These are phyloP conservation scores for Fissipunctia ypsillon DNA, from an alignment of 2,888 invertebrate genomes.

Conservation along the genomic window DNA sequence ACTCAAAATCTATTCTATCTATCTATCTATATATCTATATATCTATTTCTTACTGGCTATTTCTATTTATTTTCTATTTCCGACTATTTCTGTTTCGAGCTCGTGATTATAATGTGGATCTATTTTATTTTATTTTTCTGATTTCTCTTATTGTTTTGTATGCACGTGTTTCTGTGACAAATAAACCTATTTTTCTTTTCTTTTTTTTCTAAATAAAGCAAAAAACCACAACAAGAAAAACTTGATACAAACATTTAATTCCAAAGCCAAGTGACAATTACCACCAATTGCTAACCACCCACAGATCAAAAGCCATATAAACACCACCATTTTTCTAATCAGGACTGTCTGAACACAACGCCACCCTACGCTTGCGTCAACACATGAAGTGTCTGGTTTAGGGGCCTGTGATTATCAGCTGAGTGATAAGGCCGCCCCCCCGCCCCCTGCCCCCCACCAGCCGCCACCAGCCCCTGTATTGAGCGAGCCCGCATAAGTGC, in stretches of 20 bases:
- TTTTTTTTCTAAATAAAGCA: too few species aligned
- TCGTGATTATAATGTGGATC: too few species aligned
- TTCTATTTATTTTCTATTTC: too few species aligned
- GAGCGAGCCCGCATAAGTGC: constrained; percentile 80
- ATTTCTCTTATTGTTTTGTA: too few species aligned
- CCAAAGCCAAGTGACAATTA: constrained; percentile 6
- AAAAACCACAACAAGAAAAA: not conserved
- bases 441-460: constrained; percentile 28
- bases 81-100: too few species aligned
- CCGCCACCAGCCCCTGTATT: constrained; percentile 65
- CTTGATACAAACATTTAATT: not conserved
- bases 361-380: constrained; percentile 77
- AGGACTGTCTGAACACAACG: constrained; percentile 50
- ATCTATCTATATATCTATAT: too few species aligned
- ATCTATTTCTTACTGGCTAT: too few species aligned
- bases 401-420: constrained; percentile 82
- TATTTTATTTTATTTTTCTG: too few species aligned
- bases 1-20: too few species aligned
- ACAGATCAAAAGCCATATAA: constrained; percentile 41
- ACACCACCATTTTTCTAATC: constrained; percentile 34
- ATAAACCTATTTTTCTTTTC: too few species aligned
- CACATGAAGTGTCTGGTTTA: constrained; percentile 75
- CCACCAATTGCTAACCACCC: not conserved
- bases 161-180: too few species aligned
- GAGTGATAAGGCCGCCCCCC: constrained; percentile 76